Conservation (phyloP, 2,113 vertebrate species). For the Prietella phreatophila region DNA sequence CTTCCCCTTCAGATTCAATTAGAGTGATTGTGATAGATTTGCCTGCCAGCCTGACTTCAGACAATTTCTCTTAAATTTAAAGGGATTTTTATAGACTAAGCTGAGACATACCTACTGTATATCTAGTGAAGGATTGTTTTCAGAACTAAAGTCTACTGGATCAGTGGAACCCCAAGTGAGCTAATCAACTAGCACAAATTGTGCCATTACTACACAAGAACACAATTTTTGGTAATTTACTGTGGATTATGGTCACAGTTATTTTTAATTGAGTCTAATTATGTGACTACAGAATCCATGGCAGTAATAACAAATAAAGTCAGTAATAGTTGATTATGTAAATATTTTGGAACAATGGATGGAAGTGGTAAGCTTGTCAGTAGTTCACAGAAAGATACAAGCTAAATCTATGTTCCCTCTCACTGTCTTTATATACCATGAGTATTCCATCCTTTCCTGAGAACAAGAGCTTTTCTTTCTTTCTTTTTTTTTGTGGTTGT, state of each 20-base stretch:
- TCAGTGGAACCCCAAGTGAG: not conserved
- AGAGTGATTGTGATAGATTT: not conserved
- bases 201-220: not conserved
- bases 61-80: slow-evolving; percentile 5
- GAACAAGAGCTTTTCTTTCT: slow-evolving; percentile 1
- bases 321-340: slow-evolving; percentile 7
- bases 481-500: slow-evolving; percentile 27
- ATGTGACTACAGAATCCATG: not conserved
- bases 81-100: not conserved
- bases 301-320: not conserved
- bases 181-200: slow-evolving; percentile 3
- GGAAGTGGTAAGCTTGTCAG: not conserved
- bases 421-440: slow-evolving; percentile 28
- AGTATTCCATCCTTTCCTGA: slow-evolving; percentile 28
- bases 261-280: not conserved
- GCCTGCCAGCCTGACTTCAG: slow-evolving; percentile 10
- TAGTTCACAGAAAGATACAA: slow-evolving; percentile 11
- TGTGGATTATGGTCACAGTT: not conserved
- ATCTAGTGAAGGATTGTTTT: not conserved
- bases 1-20: too few species aligned
- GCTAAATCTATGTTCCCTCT: not conserved
- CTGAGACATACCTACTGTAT: not conserved
- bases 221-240: not conserved
- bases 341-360: slow-evolving; percentile 24
- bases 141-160: not conserved